Conservation (phyloP, 1,140 invertebrate genomes). For the Drosophila kepulauana region DNA sequence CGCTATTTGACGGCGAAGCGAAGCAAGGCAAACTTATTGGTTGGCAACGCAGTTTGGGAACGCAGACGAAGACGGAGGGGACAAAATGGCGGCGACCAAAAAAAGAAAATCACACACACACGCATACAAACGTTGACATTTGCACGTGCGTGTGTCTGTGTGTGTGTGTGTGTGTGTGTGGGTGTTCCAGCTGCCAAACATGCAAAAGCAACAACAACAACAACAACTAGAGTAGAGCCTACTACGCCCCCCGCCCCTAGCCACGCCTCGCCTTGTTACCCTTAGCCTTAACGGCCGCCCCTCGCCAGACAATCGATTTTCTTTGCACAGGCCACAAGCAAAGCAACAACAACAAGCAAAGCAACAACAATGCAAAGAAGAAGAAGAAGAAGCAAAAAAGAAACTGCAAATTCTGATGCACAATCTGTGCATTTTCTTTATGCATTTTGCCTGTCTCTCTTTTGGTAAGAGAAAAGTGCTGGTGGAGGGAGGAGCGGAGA, state of each 20-base stretch:
- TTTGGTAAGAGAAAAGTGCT: not conserved
- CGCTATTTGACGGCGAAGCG: slow-evolving; percentile 70
- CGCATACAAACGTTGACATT: slow-evolving; percentile 21
- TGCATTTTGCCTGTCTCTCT: slow-evolving; percentile 19
- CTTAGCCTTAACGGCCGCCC: too few species aligned
- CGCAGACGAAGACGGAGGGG: not conserved
- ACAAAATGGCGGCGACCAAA: slow-evolving; percentile 71
- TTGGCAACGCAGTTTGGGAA: slow-evolving; percentile 50
- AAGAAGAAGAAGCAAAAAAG: slow-evolving; percentile 2
- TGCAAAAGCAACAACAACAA: slow-evolving; percentile 44
- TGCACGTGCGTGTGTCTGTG: slow-evolving; percentile 8
- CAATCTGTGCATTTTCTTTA: slow-evolving; percentile 33
- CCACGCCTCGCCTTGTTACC: too few species aligned
- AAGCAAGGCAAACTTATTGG: slow-evolving; percentile 71
- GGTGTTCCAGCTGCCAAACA: slow-evolving; percentile 44
- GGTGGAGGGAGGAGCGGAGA: not conserved
- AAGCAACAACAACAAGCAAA: slow-evolving; percentile 5
- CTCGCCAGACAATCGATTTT: slow-evolving; percentile 45
- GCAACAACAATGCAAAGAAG: not conserved
- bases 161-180: slow-evolving; percentile 13
- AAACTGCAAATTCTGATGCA: slow-evolving; percentile 8
- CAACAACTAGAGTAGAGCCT: slow-evolving; percentile 22
- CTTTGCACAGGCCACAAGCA: slow-evolving; percentile 24
- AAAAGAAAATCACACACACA: slow-evolving; percentile 16
- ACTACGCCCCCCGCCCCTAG: too few species aligned